Conservation (phyloP, 2,888 invertebrate genomes). For the Craniophora ligustri region DNA sequence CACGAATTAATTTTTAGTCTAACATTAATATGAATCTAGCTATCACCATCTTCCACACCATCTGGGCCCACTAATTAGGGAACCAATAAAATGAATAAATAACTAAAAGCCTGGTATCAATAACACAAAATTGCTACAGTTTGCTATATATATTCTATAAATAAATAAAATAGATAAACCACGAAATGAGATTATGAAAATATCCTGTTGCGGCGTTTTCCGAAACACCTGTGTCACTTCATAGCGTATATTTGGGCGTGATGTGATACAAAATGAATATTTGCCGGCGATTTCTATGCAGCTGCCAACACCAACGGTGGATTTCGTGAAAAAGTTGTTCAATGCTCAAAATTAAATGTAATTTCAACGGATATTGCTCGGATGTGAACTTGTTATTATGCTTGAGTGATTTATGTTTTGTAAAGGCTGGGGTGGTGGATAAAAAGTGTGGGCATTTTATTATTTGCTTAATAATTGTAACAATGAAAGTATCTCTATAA, state of each 20-base stretch:
- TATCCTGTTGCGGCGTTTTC: slow-evolving; percentile 55
- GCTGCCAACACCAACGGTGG: slow-evolving; percentile 48
- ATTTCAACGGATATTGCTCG: slow-evolving; percentile 9
- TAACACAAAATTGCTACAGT: no score
- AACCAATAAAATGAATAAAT: no score
- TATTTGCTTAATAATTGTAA: no score
- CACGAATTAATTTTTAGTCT: no score
- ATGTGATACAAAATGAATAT: slow-evolving; percentile 62
- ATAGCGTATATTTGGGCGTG: slow-evolving; percentile 35
- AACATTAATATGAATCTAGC: no score
- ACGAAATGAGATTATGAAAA: slow-evolving; percentile 52
- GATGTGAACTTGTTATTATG: slow-evolving; percentile 12
- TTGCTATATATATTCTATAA: neutral
- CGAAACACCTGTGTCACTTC: slow-evolving; percentile 57
- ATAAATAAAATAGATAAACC: slow-evolving; percentile 33
- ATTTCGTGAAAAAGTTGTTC: slow-evolving; percentile 19
- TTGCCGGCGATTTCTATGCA: slow-evolving; percentile 61
- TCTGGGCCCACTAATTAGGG: no score
- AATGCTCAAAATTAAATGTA: slow-evolving; percentile 16
- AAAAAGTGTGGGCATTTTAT: no score
- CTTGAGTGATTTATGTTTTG: no score
- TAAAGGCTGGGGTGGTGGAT: no score
- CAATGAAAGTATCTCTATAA: no score
- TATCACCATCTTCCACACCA: no score
- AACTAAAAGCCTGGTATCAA: no score